phyloP scores from a whole-genome alignment of 2,888 invertebrate species.

The Synergus laeviventris region DNA sequence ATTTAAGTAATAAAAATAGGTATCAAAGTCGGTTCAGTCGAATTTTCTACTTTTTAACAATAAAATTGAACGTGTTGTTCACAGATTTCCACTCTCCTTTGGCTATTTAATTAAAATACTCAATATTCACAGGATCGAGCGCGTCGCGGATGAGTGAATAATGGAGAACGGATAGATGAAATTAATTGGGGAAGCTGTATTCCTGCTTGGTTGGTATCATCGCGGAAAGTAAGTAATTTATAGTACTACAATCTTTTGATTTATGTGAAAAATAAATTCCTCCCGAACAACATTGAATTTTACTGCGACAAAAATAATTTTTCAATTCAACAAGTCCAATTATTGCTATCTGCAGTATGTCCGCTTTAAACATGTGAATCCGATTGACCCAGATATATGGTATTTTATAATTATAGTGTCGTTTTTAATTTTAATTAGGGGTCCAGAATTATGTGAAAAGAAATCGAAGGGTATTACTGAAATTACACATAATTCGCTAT shows the following conservation, averaged over 20 bases:
- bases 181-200: constrained; percentile 36
- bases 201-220: constrained; percentile 29
- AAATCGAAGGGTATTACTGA: not conserved
- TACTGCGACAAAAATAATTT: constrained; percentile 10
- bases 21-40: no score
- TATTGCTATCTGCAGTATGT: not conserved
- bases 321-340: not conserved
- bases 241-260: constrained; percentile 25
- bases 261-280: constrained; percentile 25
- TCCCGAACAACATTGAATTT: not conserved
- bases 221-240: constrained; percentile 36
- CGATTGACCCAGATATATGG: not conserved
- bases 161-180: constrained; percentile 39
- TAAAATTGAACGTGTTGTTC: no score
- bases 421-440: no score
- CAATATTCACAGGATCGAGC: constrained; percentile 29
- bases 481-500: not conserved
- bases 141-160: constrained; percentile 33
- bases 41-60: not conserved
- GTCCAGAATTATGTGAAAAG: no score
- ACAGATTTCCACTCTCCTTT: not conserved
- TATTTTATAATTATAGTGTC: no score
- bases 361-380: not conserved
- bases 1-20: no score
- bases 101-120: constrained; percentile 36